A percentile compares a stretch with the other conserved stretches of the same genome.
Evolutionary conservation across 2,888 invertebrate species (phyloP).

Genomic region (Pseudeuparius sepicola): DNA sequence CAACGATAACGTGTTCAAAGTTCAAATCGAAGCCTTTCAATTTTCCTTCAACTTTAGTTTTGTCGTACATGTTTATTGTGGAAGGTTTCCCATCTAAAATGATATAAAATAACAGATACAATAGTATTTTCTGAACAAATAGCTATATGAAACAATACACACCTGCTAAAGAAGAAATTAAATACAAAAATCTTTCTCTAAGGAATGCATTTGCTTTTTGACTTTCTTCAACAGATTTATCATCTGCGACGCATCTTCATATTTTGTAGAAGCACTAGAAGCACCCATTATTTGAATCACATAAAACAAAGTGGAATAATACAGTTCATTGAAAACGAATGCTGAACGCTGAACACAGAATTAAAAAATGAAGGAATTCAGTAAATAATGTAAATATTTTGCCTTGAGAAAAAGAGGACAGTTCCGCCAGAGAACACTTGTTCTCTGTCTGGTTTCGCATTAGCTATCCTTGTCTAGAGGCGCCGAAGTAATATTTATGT

Average conservation of each 20-base stretch:
- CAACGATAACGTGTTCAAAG: constrained; percentile 33
- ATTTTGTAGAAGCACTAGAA: neutral
- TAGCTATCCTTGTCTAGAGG: too few species aligned
- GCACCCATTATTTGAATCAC: neutral
- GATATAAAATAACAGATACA: neutral
- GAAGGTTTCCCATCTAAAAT: constrained; percentile 27
- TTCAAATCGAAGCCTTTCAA: constrained; percentile 32
- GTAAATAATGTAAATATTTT: too few species aligned
- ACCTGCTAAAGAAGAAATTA: constrained; percentile 33
- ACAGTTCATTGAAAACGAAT: too few species aligned
- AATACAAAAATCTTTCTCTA: constrained; percentile 31
- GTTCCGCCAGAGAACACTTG: too few species aligned
- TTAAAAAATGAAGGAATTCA: too few species aligned
- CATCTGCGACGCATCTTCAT: too few species aligned
- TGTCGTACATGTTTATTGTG: constrained; percentile 31
- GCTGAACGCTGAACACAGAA: too few species aligned
- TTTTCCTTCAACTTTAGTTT: constrained; percentile 29
- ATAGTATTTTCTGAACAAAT: neutral
- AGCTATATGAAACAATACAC: constrained; percentile 15
- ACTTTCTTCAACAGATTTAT: constrained; percentile 16
- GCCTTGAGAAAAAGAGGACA: too few species aligned
- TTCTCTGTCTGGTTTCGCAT: too few species aligned
- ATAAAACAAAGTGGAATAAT: too few species aligned
- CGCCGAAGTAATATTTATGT: too few species aligned
- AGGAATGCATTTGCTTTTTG: constrained; percentile 30